Conservation (phyloP, 2,888 invertebrate species). For the Hemistola chrysoprasaria region DNA sequence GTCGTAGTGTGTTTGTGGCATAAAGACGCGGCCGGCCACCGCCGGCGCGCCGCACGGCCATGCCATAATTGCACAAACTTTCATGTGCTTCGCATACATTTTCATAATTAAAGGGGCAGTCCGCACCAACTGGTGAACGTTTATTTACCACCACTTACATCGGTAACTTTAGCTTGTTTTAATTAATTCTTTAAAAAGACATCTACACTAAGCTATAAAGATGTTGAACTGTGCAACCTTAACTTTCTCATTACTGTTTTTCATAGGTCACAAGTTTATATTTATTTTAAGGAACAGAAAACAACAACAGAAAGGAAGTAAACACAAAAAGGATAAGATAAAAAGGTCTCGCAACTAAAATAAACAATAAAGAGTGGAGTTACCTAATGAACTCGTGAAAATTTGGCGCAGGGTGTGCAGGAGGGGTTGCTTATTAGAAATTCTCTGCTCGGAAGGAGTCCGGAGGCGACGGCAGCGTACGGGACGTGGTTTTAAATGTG, state of each 20-base stretch:
- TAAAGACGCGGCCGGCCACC: constrained; percentile 64
- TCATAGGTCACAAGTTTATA: constrained; percentile 18
- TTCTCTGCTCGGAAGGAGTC: constrained; percentile 57
- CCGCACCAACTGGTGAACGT: constrained; percentile 64
- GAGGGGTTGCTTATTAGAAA: constrained; percentile 65
- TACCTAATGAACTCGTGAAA: constrained; percentile 69
- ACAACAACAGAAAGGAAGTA: constrained; percentile 37
- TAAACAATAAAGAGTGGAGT: constrained; percentile 63
- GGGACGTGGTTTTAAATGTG: constrained; percentile 45
- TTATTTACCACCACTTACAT: constrained; percentile 65
- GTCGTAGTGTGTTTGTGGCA: constrained; percentile 10
- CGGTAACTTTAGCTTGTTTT: constrained; percentile 46
- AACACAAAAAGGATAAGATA: constrained; percentile 53
- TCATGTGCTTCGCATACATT: constrained; percentile 80
- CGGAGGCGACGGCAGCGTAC: constrained; percentile 43
- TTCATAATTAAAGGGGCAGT: constrained; percentile 79
- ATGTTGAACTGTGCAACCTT: not conserved
- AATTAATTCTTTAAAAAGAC: constrained; percentile 4
- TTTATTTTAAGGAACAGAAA: constrained; percentile 41
- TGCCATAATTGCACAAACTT: constrained; percentile 78
- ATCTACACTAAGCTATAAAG: constrained; percentile 4
- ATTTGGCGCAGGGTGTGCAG: constrained; percentile 58
- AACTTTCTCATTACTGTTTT: constrained; percentile 16
- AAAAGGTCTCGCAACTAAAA: constrained; percentile 56
- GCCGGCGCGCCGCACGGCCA: constrained; percentile 62